A percentile compares a stretch with the other conserved stretches of the same genome.
phyloP scores from a whole-genome alignment of 2,113 vertebrate genomes.

The Lates calcarifer region DNA sequence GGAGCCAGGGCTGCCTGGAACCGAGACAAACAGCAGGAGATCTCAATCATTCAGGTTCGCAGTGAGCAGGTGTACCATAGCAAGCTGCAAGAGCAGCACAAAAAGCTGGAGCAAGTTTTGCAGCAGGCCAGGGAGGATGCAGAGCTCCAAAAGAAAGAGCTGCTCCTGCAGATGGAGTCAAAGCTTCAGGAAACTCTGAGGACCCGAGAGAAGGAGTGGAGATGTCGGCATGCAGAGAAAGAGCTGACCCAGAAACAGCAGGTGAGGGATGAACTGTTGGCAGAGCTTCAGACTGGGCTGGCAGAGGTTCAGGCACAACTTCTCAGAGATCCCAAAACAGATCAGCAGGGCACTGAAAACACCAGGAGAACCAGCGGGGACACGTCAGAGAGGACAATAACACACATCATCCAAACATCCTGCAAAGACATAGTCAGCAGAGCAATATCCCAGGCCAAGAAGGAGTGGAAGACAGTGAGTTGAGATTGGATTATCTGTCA shows the following conservation, averaged over 20 bases:
- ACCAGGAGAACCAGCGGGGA: slow-evolving; percentile 26
- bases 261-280: slow-evolving; percentile 82
- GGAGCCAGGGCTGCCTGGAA: slow-evolving; percentile 90
- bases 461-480: slow-evolving; percentile 87
- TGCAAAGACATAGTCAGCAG: slow-evolving; percentile 78
- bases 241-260: slow-evolving; percentile 75
- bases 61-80: slow-evolving; percentile 87
- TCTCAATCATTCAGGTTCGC: slow-evolving; percentile 84
- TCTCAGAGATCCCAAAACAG: slow-evolving; percentile 42
- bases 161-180: slow-evolving; percentile 86
- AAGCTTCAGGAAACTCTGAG: slow-evolving; percentile 84
- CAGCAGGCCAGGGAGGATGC: slow-evolving; percentile 85
- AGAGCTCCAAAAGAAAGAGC: slow-evolving; percentile 84
- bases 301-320: slow-evolving; percentile 81
- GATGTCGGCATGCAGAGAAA: slow-evolving; percentile 78
- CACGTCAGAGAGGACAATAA: slow-evolving; percentile 76
- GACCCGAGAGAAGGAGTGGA: slow-evolving; percentile 87
- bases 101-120: slow-evolving; percentile 86
- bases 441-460: slow-evolving; percentile 78
- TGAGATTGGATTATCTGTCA: background rate
- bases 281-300: slow-evolving; percentile 83
- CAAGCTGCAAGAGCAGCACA: slow-evolving; percentile 88
- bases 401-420: slow-evolving; percentile 79
- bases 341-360: slow-evolving; percentile 57
- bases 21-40: slow-evolving; percentile 92